Evolutionary conservation across 2,888 invertebrate genomes (phyloP).

Genomic region (Drosophila falleni): DNA sequence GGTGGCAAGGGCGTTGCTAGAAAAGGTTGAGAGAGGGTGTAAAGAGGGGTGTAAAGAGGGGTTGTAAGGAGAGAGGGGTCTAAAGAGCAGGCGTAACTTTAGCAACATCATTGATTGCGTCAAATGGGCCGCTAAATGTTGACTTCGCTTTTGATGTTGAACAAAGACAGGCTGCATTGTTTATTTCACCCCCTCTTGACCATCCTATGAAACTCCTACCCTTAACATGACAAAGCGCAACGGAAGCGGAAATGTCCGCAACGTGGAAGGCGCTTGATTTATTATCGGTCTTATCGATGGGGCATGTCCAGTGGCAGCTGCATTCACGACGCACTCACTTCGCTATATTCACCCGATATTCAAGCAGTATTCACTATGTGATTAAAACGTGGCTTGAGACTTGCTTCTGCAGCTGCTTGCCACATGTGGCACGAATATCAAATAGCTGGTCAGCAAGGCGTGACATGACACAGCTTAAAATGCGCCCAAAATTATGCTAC

Average conservation of each 20-base stretch:
- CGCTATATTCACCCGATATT: slow-evolving; percentile 27
- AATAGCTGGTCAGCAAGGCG: slow-evolving; percentile 31
- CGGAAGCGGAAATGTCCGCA: slow-evolving; percentile 66
- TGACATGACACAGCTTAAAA: slow-evolving; percentile 48
- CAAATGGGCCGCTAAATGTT: slow-evolving; percentile 75
- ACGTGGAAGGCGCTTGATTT: slow-evolving; percentile 51
- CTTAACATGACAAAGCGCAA: slow-evolving; percentile 55
- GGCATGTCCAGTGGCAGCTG: slow-evolving; percentile 47
- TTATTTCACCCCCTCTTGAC: slow-evolving; percentile 5
- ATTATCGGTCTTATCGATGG: slow-evolving; percentile 51
- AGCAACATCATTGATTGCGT: slow-evolving; percentile 69
- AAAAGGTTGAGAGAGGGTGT: not conserved
- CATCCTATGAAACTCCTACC: not conserved
- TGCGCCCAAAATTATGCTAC: slow-evolving; percentile 33
- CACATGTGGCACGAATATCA: slow-evolving; percentile 47
- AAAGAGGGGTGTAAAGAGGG: not conserved
- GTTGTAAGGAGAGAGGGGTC: not conserved
- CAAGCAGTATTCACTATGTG: slow-evolving; percentile 12
- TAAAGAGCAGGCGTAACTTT: slow-evolving; percentile 1
- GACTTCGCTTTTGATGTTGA: slow-evolving; percentile 61
- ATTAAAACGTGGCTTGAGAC: slow-evolving; percentile 36
- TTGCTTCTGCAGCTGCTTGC: slow-evolving; percentile 13
- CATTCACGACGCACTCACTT: slow-evolving; percentile 32
- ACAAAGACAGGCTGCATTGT: slow-evolving; percentile 39
- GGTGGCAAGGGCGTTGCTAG: slow-evolving; percentile 8